Evolutionary conservation across 92 coral and sea anemone species (phyloP).

Genomic region (Phenganax stokvisi): DNA sequence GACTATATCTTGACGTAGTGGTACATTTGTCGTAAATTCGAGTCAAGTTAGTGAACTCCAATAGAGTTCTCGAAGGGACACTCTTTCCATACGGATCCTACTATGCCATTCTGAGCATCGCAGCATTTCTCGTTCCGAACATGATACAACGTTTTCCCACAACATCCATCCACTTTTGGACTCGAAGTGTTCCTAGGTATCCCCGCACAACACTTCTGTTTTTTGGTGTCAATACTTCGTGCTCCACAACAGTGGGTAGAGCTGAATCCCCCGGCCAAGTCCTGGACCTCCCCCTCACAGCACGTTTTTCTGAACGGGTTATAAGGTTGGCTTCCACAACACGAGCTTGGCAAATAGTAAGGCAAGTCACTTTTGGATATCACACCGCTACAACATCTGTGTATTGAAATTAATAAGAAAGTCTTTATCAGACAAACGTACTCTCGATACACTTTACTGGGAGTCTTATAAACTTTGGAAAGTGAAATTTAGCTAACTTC

Average conservation of each 20-base stretch:
- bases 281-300: conserved; percentile 9
- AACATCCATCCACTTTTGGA: neutral
- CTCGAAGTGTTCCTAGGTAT: neutral
- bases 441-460: no score
- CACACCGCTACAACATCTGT: conserved; percentile 17
- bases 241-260: conserved; percentile 25
- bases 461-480: no score
- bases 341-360: conserved; percentile 11
- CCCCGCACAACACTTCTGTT: conserved; percentile 19
- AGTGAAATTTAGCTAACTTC: no score
- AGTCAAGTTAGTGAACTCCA: no score
- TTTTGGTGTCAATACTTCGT: conserved; percentile 14
- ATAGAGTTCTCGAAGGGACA: conserved; percentile 1
- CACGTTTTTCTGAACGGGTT: conserved; percentile 29
- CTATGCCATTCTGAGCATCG: neutral
- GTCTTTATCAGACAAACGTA: no score
- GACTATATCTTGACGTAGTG: no score
- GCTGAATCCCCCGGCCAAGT: conserved; percentile 24
- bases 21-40: no score
- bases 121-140: conserved; percentile 10
- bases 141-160: conserved; percentile 19
- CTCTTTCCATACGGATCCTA: neutral
- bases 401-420: no score
- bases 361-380: conserved; percentile 7
- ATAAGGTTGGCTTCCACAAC: conserved; percentile 27